Evolutionary conservation across 2,888 invertebrate species (phyloP).

Genomic region (Peribatodes rhomboidaria): DNA sequence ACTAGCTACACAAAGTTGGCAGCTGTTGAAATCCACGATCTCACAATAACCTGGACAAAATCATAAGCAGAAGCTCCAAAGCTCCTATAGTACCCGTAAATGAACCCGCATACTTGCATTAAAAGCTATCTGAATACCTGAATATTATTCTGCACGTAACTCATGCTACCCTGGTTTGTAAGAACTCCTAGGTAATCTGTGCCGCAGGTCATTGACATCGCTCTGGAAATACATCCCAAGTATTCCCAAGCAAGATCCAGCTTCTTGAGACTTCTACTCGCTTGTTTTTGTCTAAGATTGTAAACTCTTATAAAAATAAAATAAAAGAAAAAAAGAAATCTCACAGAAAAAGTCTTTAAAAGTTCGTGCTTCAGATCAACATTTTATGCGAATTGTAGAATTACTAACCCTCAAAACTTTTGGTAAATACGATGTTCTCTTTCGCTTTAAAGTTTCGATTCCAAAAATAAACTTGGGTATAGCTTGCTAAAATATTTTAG

Average conservation of each 20-base stretch:
- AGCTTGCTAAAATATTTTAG: neutral
- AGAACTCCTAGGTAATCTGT: neutral
- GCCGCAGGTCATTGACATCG: constrained; percentile 49
- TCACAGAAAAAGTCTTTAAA: neutral
- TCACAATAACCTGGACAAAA: neutral
- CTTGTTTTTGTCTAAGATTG: constrained; percentile 29
- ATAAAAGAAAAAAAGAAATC: neutral
- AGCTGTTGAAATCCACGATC: no score
- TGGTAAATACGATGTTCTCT: neutral
- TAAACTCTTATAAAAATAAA: constrained; percentile 12
- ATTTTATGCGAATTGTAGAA: neutral
- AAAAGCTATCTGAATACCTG: constrained; percentile 19
- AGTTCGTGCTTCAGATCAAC: constrained; percentile 4
- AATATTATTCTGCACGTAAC: constrained; percentile 15
- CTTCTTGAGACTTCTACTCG: constrained; percentile 14
- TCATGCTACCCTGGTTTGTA: neutral
- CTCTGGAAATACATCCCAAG: constrained; percentile 47
- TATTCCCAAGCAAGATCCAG: constrained; percentile 42
- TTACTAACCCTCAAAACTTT: constrained; percentile 1
- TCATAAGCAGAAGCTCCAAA: constrained; percentile 5
- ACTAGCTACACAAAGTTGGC: no score
- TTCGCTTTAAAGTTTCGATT: neutral
- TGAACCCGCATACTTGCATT: constrained; percentile 42
- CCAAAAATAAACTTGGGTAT: neutral
- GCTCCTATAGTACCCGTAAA: constrained; percentile 21